Percentiles rank a stretch among this genome's conserved stretches.
Evolutionary conservation across 2,888 invertebrate genomes (phyloP).

Genomic region (Protula sp.): DNA sequence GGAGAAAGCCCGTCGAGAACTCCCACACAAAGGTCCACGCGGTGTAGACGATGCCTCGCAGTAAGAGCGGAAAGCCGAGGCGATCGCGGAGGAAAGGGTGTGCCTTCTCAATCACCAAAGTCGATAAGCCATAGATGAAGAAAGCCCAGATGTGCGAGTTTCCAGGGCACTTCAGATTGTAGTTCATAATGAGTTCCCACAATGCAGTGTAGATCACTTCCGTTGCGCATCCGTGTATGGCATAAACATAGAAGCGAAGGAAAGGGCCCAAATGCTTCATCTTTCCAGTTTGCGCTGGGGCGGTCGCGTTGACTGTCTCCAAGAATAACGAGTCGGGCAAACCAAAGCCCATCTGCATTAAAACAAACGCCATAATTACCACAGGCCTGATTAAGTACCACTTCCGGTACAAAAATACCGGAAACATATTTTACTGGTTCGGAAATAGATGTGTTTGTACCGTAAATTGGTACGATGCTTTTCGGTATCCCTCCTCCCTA

Average conservation of each 20-base stretch:
- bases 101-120: constrained; percentile 54
- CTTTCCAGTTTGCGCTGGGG: too few relatives aligned
- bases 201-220: constrained; percentile 57
- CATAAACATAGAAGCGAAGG: constrained; percentile 48
- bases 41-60: constrained; percentile 53
- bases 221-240: constrained; percentile 48
- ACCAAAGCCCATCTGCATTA: too few relatives aligned
- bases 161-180: constrained; percentile 54
- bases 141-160: constrained; percentile 57
- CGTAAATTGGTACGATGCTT: too few relatives aligned
- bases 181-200: constrained; percentile 56
- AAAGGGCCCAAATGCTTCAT: constrained; percentile 24
- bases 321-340: too few relatives aligned
- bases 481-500: too few relatives aligned
- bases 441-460: too few relatives aligned
- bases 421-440: too few relatives aligned
- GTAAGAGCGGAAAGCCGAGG: constrained; percentile 42
- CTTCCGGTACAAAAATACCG: too few relatives aligned
- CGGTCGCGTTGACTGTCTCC: too few relatives aligned
- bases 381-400: too few relatives aligned
- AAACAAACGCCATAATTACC: too few relatives aligned
- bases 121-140: constrained; percentile 56
- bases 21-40: constrained; percentile 56
- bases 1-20: constrained; percentile 55
- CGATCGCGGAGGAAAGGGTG: constrained; percentile 31